Evolutionary conservation across 2,797 vertebrate genomes (phyloP), one percentile per base, ranked within the genome.

Genomic region (Diplodus sargus): DNA sequence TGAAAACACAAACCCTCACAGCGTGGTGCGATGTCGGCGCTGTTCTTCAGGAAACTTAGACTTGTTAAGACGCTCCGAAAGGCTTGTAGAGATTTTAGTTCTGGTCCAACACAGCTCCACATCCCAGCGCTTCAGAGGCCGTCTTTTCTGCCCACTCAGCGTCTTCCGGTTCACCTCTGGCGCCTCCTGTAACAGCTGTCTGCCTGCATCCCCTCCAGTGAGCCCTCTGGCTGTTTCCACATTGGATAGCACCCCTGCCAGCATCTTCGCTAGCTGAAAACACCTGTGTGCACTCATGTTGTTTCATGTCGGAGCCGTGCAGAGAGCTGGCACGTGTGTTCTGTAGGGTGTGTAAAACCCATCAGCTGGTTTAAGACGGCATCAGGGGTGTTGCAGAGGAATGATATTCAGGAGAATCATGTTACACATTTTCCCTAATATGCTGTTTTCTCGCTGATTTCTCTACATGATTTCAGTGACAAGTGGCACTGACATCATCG

Each of bases 141-240:
- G 15, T 49, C 47, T 30, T 64, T 30, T 64, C 28, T 52, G 28
- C n/a, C 64, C 20, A 25, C 11, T 22, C 11, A 16, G 30, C 11
- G 10, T 9, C 16, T 47, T 22, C 39, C 49, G 13, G 51, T 30
- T 25, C 49, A 28, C 28, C 18, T n/a, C 14, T 11, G 11, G 17
- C 43, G 23, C 45, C 25, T 58, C 20, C 54, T n/a, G 65, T 34
- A 34, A 64, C 8, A 39, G 28, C 60, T 47, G 39, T 67, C 23
- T 23, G 63, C 28, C 42, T 61, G n/a, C 54, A 72, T n/a, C 45
- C 28, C 47, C 69, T 51, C 18, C 69, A 60, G 57, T 23, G 39
- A 17, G 28, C 45, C n/a, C 53, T 58, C 54, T 16, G 13, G 53
- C 57, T 30, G 16, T 34, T 20, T 48, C 20, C 51, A 23, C 61